These are phyloP conservation scores for Todiramphus saurophagus DNA, from an alignment of 2,113 vertebrate genomes.

Conservation along the genomic window DNA sequence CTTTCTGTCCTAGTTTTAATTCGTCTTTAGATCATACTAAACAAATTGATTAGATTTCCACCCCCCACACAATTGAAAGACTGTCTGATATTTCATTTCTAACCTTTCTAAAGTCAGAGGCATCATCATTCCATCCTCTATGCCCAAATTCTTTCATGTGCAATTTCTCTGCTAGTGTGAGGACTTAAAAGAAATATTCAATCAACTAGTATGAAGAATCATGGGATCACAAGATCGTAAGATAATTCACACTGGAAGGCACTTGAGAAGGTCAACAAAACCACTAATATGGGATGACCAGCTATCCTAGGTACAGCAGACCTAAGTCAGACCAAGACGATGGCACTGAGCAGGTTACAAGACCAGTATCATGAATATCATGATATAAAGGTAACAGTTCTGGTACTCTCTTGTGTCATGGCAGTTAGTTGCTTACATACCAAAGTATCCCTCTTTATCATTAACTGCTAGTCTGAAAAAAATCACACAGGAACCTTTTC, in stretches of 20 bases:
- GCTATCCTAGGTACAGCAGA: background rate
- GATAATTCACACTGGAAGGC: background rate
- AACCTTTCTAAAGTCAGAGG: background rate
- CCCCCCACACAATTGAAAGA: background rate
- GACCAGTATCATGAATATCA: background rate
- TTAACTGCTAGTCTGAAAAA: background rate
- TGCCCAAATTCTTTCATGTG: background rate
- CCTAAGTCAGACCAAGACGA: background rate
- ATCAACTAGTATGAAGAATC: background rate
- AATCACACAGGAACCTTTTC: background rate
- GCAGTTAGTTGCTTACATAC: background rate
- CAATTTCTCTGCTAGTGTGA: background rate
- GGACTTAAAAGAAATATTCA: background rate
- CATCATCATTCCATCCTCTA: background rate
- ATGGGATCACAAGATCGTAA: background rate
- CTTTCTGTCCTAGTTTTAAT: constrained; percentile 61
- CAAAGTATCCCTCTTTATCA: background rate
- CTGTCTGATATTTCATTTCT: background rate
- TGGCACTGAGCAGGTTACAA: background rate
- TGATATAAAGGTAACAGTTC: background rate
- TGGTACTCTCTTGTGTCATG: background rate
- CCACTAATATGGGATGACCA: background rate
- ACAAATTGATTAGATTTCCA: background rate
- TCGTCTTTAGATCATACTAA: background rate
- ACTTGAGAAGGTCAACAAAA: background rate